Evolutionary conservation across 2,888 invertebrate species (phyloP), one percentile per base, ranked within the genome.

Genomic region (Dastarcus helophoroides): DNA sequence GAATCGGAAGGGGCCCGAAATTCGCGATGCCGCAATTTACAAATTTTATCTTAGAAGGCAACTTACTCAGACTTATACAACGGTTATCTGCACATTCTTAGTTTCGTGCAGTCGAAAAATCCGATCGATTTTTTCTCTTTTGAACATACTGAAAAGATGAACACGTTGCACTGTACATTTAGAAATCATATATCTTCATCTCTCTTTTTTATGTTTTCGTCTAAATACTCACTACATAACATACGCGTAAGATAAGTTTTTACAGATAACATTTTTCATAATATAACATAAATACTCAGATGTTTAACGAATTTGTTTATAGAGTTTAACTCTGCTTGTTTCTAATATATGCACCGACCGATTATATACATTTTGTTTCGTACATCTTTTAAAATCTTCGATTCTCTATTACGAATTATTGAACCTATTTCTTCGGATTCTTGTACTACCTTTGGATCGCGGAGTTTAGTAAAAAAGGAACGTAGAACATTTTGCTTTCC

Each of bases 401-500:
- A 17, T 33, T 48, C 46, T 45, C 46, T 46, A 45, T 40, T 44
- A 46, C 45, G 43, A 43, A 38, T 36, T 38, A 42, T 41, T 43
- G 39, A 42, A 37, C 41, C 41, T 39, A 33, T 33, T 17, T 29
- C 21, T 31, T 34, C n/a, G n/a, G n/a, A n/a, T n/a, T n/a, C n/a
- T 50, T 50, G 50, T 62, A 62, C 62, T 63, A 63, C 61, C 62
- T 62, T 46, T 62, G 61, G 50, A 62, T 60, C 36, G 88, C 84
- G 44, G 89, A 89, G 70, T 93, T 94, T 67, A 97, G 76, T 65
- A 97, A 83, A 71, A 97, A 97, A 65, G 97, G 97, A 70, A 97
- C 95, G 74, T 97, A 97, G 71, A 97, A 95, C 95, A 97, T 95
- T 73, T 95, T 95, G 69, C 91, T 93, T 68, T 93, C 90, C 49